Base-by-base conservation (phyloP, 2,888 invertebrate species). In the Galeruca laticollis region DNA sequence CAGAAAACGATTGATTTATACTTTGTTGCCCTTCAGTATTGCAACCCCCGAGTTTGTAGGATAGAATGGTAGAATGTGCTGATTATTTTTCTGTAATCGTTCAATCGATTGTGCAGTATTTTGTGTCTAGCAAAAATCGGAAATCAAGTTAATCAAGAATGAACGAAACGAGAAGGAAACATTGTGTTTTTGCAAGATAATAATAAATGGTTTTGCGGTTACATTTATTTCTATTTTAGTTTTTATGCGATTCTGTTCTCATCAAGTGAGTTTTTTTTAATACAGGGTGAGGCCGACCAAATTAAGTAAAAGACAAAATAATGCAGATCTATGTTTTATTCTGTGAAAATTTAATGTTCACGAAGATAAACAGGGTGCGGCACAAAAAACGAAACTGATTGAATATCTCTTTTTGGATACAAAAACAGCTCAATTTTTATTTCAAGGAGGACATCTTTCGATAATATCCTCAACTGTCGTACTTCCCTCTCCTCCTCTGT, bases 1-100 rank as follows among this genome's bases (percentile, higher is more conserved):
- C 70, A 66, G 66, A 54, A 47, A 65, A 61, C 62, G 56, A 70
- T 66, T 66, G 70, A 70, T 70, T 66, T 66, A 66, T 65, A 65
- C 49, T 65, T 65, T 57, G 65, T 57, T 54, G 57, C 57, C 56
- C 56, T 56, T 33, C n/a, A 35, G 10, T 15, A 56, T 56, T 56
- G 56, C 33, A 56, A 15, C 15, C 56, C 35, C 15, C 51, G n/a
- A 56, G 33, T 56, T 56, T 56, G 8, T 56, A 15, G 56, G 56
- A 18, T 56, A 11, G 15, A 31, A 35, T 31, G 52, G 52, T 11
- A 26, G 21, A 21, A 4, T 15, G 56, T 56, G 56, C 56, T 56
- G 56, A 63, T 65, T 49, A 59, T 65, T 65, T 65, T 49, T 57
- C 51, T 35, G 49, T 65, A 59, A 65, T 65, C 65, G 35, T 65